A percentile compares a stretch with the other conserved stretches of the same genome.
Conservation (phyloP, 2,888 invertebrate species). For the Tenthredo amoena region DNA sequence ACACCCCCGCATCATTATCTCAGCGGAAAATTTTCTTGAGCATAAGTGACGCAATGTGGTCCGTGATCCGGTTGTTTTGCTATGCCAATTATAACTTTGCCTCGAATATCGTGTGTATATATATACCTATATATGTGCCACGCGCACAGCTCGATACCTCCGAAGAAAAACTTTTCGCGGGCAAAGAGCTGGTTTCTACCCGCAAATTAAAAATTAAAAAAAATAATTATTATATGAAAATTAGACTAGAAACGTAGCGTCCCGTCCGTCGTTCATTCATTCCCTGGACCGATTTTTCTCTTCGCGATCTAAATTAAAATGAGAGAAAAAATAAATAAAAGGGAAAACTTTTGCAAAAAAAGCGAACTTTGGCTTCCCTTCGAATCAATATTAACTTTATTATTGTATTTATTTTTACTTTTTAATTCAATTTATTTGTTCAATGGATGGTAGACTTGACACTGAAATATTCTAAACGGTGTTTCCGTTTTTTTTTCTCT, state of each 20-base stretch:
- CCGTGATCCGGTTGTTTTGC: slow-evolving; percentile 37
- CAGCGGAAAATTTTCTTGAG: neutral
- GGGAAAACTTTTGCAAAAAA: neutral
- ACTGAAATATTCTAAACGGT: neutral
- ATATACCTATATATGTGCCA: neutral
- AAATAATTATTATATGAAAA: neutral
- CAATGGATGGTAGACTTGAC: neutral
- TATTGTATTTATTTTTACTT: neutral
- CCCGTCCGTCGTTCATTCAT: neutral
- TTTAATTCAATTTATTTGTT: neutral
- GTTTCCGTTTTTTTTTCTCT: neutral
- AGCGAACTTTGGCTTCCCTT: neutral
- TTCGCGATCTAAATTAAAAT: neutral
- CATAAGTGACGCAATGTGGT: slow-evolving; percentile 11
- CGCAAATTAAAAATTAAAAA: neutral
- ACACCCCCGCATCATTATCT: neutral
- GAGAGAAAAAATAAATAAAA: neutral
- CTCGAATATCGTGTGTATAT: neutral
- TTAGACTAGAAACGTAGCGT: too few relatives aligned
- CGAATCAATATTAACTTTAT: neutral
- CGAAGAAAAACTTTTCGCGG: neutral
- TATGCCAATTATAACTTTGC: slow-evolving; percentile 46
- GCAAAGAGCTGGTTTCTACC: too few relatives aligned
- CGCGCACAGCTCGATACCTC: neutral
- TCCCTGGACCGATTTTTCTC: neutral